phyloP scores from a whole-genome alignment of 2,888 invertebrate genomes.

The Nomada goodeniana region DNA sequence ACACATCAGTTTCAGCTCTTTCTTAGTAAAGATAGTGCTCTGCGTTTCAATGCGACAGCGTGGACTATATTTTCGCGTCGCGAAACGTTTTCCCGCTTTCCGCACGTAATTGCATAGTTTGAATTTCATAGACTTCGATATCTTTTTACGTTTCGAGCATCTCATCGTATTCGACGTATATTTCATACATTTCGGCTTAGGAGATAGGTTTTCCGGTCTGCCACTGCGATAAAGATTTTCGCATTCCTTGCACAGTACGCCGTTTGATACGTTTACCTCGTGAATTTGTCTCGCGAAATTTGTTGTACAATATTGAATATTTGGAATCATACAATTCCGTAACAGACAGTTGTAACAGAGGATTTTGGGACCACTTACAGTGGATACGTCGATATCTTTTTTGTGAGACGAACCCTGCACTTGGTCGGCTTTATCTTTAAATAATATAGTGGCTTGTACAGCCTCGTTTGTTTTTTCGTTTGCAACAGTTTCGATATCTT shows the following conservation, averaged over 20 bases:
- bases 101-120: slow-evolving; percentile 17
- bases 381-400: not conserved
- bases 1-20: slow-evolving; percentile 48
- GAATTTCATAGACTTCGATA: not conserved
- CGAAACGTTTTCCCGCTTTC: slow-evolving; percentile 15
- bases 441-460: not conserved
- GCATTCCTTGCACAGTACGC: slow-evolving; percentile 43
- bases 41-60: not conserved
- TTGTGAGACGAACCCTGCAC: not conserved
- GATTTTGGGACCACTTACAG: not conserved
- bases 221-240: slow-evolving; percentile 21
- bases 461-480: not conserved
- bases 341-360: slow-evolving; percentile 25
- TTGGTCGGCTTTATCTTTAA: not conserved
- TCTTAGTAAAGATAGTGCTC: not conserved
- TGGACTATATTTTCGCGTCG: not conserved
- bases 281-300: not conserved
- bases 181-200: not conserved
- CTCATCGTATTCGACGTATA: not conserved
- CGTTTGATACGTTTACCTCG: not conserved
- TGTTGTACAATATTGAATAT: not conserved
- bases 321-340: not conserved
- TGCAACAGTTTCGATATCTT: not conserved
- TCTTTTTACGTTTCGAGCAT: not conserved
- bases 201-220: not conserved